Evolutionary conservation across 2,888 invertebrate species (phyloP).

Genomic region (Hoplodrina blanda): DNA sequence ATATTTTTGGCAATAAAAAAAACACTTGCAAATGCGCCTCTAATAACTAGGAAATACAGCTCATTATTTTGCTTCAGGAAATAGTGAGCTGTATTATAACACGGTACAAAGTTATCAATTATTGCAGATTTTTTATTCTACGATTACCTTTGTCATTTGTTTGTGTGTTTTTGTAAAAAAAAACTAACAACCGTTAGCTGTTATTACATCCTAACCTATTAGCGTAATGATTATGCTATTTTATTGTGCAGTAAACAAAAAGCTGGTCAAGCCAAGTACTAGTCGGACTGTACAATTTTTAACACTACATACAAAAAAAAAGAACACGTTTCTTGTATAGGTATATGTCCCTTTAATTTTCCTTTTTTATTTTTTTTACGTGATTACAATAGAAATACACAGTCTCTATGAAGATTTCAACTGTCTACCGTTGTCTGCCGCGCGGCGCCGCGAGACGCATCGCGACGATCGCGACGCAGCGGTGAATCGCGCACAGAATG

Average conservation of each 20-base stretch:
- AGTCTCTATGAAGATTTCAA: too few relatives aligned
- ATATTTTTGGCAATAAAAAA: background rate
- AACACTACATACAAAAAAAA: too few relatives aligned
- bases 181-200: slow-evolving; percentile 43
- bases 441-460: too few relatives aligned
- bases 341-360: too few relatives aligned
- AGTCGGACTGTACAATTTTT: too few relatives aligned
- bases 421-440: too few relatives aligned
- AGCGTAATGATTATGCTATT: slow-evolving; percentile 30
- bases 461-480: too few relatives aligned
- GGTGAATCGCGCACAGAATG: too few relatives aligned
- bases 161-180: slow-evolving; percentile 44
- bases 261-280: too few relatives aligned
- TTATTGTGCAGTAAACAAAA: slow-evolving; percentile 31
- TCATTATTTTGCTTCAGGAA: slow-evolving; percentile 28
- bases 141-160: slow-evolving; percentile 23
- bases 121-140: slow-evolving; percentile 29
- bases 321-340: too few relatives aligned
- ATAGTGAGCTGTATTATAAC: slow-evolving; percentile 28
- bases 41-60: background rate
- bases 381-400: too few relatives aligned
- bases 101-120: slow-evolving; percentile 28
- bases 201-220: slow-evolving; percentile 37
- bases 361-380: too few relatives aligned
- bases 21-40: background rate